Evolutionary conservation across 2,113 vertebrate genomes (phyloP).

Genomic region (Ploceus nigricollis): DNA sequence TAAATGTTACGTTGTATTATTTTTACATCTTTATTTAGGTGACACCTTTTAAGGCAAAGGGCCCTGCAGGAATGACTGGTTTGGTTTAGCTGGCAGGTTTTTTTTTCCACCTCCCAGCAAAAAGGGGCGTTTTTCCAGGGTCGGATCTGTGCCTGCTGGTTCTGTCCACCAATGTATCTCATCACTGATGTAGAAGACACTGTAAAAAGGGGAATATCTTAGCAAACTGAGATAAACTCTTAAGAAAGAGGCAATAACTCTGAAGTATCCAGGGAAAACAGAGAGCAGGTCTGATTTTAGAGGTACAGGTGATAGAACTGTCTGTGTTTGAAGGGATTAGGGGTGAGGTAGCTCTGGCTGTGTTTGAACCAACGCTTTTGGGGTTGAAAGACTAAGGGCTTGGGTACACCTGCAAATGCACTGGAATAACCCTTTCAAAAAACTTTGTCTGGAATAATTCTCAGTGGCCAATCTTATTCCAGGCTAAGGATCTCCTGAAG

Average conservation of each 20-base stretch:
- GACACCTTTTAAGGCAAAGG: slow-evolving; percentile 28
- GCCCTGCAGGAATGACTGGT: background rate
- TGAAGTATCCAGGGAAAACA: background rate
- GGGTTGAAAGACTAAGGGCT: background rate
- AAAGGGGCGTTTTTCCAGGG: background rate
- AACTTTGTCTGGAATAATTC: background rate
- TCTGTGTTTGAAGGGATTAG: background rate
- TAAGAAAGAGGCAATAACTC: background rate
- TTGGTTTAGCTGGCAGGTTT: background rate
- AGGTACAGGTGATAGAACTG: background rate
- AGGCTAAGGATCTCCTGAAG: background rate
- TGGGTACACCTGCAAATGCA: background rate
- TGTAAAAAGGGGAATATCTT: background rate
- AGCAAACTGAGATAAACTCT: background rate
- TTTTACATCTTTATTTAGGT: slow-evolving; percentile 32
- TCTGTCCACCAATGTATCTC: background rate
- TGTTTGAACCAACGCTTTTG: background rate
- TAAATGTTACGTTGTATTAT: background rate
- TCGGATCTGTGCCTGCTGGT: background rate
- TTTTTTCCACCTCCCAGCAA: background rate
- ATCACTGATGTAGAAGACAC: background rate
- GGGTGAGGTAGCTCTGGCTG: background rate
- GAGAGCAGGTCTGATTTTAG: background rate
- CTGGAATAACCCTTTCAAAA: background rate
- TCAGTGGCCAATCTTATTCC: background rate